Base-by-base conservation (phyloP, 2,113 vertebrate genomes). In the Tympanuchus pallidicinctus region DNA sequence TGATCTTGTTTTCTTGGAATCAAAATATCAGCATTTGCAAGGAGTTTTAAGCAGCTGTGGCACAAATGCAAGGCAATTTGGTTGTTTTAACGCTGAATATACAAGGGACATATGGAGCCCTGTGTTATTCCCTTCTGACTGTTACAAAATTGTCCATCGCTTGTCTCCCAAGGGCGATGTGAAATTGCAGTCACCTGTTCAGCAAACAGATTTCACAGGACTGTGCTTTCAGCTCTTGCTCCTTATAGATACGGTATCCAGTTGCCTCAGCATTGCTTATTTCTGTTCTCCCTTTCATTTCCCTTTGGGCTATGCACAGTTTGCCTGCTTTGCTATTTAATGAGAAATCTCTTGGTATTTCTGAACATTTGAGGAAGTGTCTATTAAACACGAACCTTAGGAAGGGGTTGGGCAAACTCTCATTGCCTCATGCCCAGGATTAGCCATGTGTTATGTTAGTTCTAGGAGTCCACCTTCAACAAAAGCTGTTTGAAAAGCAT, bases 271-370 rank as follows among this genome's bases (percentile, higher is more conserved):
- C 0, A 0, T 8, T 43, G 19, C 25, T 82, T 69, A 67, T 97
- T 96, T 94, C 89, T 93, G 75, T 96, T 95, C 94, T 95, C 87
- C 63, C 86, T 96, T 97, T 92, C 54, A 0, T 95, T 96, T 96
- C 96, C 92, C 59, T 59, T 40, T 47, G 16, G 54, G 86, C 67
- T 66, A 64, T 13, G 63, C 90, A 64, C 66, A 40, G 67, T 82
- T 73, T 90, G 83, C 56, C 76, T 94, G 79, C 52, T 72, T 82
- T 81, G 64, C 86, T 87, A 59, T 69, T 95, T 64, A 73, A 67
- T 89, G 70, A 82, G 72, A 97, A 89, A 52, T 60, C 28, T 92
- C 47, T 42, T 86, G 65, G 87, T 91, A 76, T 96, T 93, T 93
- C 54, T 88, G 92, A 91, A 63, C 17, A 4, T 79, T 93, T 94